Evolutionary conservation across 2,888 invertebrate species (phyloP).

Genomic region (Andrena marginata): DNA sequence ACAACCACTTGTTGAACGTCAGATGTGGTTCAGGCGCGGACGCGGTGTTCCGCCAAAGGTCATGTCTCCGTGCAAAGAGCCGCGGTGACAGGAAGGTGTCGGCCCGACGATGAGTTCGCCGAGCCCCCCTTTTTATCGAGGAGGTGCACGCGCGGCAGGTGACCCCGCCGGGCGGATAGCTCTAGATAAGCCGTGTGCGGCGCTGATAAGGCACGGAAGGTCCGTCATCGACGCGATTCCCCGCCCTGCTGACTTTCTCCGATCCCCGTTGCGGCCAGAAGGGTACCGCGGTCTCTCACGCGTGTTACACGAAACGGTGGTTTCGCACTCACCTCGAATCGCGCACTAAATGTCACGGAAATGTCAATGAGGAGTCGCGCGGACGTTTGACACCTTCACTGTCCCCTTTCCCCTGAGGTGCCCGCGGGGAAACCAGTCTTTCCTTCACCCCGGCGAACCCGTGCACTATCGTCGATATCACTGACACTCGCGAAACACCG

Average conservation of each 20-base stretch:
- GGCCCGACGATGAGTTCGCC: slow-evolving; percentile 22
- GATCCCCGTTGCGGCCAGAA: neutral
- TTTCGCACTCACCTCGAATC: slow-evolving; percentile 49
- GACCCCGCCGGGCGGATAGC: slow-evolving; percentile 73
- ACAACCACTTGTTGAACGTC: slow-evolving; percentile 67
- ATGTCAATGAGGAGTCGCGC: slow-evolving; percentile 73
- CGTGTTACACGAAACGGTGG: slow-evolving; percentile 66
- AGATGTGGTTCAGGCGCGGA: slow-evolving; percentile 32
- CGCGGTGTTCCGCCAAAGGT: slow-evolving; percentile 7
- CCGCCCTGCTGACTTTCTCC: slow-evolving; percentile 27
- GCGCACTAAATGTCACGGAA: slow-evolving; percentile 76
- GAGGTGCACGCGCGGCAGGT: slow-evolving; percentile 67
- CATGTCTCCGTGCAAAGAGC: neutral
- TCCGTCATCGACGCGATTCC: slow-evolving; percentile 69
- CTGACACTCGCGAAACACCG: slow-evolving; percentile 45
- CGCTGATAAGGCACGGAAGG: slow-evolving; percentile 77
- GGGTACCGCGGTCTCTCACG: slow-evolving; percentile 41
- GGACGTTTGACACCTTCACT: slow-evolving; percentile 71
- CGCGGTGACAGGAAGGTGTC: neutral
- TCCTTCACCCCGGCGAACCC: neutral
- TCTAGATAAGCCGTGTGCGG: slow-evolving; percentile 59
- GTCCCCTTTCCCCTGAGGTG: slow-evolving; percentile 24
- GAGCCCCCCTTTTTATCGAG: slow-evolving; percentile 62
- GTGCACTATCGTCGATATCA: slow-evolving; percentile 33
- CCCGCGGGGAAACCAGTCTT: slow-evolving; percentile 27